Conservation (phyloP, 1,140 invertebrate species). For the Phymastichus coffea region DNA sequence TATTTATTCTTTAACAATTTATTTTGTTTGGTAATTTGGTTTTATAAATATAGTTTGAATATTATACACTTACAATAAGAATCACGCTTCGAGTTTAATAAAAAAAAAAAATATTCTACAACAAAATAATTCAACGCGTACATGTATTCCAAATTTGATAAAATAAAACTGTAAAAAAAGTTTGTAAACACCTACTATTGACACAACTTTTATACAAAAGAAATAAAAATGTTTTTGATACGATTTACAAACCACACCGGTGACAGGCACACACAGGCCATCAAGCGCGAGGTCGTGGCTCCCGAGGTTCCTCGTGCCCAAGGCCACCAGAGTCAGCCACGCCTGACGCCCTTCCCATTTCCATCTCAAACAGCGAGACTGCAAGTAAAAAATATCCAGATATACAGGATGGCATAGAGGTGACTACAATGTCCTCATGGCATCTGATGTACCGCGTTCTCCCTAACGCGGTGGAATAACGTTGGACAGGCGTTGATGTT, state of each 20-base stretch:
- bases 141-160: no score
- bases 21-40: conserved; percentile 29
- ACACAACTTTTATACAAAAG: conserved; percentile 8
- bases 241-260: conserved; percentile 51
- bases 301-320: conserved; percentile 25
- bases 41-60: conserved; percentile 24
- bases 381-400: conserved; percentile 53
- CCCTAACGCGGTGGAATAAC: no score
- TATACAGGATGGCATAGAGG: conserved; percentile 40
- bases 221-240: conserved; percentile 43
- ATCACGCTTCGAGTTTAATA: neutral
- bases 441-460: no score
- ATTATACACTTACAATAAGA: conserved; percentile 24
- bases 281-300: conserved; percentile 26
- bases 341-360: conserved; percentile 31
- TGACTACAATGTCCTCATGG: conserved; percentile 16
- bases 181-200: neutral
- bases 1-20: conserved; percentile 29
- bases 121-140: no score
- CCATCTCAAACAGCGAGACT: conserved; percentile 54
- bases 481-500: no score
- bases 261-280: conserved; percentile 35
- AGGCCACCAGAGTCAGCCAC: conserved; percentile 32
- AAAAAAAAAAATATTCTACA: no score
- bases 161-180: conserved; percentile 20